A percentile compares a stretch with the other conserved stretches of the same genome.
Evolutionary conservation across 2,888 invertebrate genomes (phyloP).

Genomic region (Petrophora chlorosata): DNA sequence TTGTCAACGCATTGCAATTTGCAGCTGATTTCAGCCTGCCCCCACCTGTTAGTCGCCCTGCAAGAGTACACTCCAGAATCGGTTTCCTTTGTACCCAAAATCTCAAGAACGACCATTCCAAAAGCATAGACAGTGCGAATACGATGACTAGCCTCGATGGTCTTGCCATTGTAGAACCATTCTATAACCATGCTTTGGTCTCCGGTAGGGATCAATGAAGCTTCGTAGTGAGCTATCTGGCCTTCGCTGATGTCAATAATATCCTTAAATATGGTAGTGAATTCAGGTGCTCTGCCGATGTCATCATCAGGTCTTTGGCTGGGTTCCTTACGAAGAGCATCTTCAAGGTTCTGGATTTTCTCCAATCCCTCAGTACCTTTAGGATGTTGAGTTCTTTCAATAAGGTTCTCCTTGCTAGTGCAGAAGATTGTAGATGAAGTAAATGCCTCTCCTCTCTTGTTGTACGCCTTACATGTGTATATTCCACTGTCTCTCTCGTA

Average conservation of each 20-base stretch:
- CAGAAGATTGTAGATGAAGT: conserved; percentile 95
- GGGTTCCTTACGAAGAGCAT: conserved; percentile 90
- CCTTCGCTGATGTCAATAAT: conserved; percentile 94
- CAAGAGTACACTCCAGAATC: conserved; percentile 96
- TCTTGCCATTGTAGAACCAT: conserved; percentile 97
- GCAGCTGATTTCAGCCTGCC: conserved; percentile 93
- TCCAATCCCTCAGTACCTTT: conserved; percentile 97
- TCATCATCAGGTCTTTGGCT: conserved; percentile 88
- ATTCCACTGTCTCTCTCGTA: conserved; percentile 97
- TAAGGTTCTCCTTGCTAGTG: conserved; percentile 90
- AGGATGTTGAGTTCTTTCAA: conserved; percentile 96
- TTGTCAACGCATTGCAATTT: conserved; percentile 92
- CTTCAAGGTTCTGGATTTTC: conserved; percentile 95
- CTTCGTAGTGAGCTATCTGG: conserved; percentile 98
- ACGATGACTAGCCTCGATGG: conserved; percentile 94
- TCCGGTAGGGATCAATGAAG: conserved; percentile 95
- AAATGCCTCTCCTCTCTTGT: conserved; percentile 95
- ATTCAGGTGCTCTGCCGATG: conserved; percentile 93
- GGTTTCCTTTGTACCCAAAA: conserved; percentile 95
- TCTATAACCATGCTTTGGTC: conserved; percentile 97
- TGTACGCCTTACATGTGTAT: conserved; percentile 95
- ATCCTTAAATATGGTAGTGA: conserved; percentile 93
- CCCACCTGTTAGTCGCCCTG: conserved; percentile 95
- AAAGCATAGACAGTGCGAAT: conserved; percentile 97
- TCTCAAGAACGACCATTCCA: conserved; percentile 98